These are phyloP conservation scores for Tanytarsus gracilentus DNA, from an alignment of 2,888 invertebrate genomes.

Conservation along the genomic window DNA sequence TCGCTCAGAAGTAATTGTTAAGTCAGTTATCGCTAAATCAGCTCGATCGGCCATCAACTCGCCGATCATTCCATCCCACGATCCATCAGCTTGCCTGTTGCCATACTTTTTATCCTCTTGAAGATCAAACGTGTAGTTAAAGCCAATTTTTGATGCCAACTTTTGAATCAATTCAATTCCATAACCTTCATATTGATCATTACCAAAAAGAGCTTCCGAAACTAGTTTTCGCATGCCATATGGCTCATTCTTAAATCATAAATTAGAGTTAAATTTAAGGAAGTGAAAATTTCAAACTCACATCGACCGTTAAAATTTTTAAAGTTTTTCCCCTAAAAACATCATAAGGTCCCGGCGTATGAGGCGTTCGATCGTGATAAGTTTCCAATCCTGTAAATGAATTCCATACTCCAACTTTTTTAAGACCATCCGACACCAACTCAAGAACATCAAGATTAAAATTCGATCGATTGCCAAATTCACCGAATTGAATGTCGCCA, in stretches of 20 bases:
- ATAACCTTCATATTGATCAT: constrained; percentile 91
- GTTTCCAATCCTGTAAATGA: constrained; percentile 57
- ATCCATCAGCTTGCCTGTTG: constrained; percentile 47
- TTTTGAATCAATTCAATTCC: constrained; percentile 89
- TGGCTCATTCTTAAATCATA: constrained; percentile 75
- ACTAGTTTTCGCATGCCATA: constrained; percentile 92
- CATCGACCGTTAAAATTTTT: not conserved
- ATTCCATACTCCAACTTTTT: constrained; percentile 82
- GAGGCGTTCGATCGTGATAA: not conserved
- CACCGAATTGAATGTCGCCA: constrained; percentile 87
- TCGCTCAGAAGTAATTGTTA: constrained; percentile 94
- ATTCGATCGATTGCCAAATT: constrained; percentile 84
- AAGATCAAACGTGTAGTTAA: constrained; percentile 77
- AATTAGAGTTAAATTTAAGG: not conserved
- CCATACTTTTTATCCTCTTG: constrained; percentile 82
- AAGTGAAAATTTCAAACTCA: not conserved
- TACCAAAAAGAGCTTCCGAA: constrained; percentile 72
- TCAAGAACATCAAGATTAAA: constrained; percentile 89
- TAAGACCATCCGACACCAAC: constrained; percentile 70
- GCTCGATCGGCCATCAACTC: constrained; percentile 82
- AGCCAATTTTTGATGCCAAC: constrained; percentile 77
- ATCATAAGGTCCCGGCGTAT: not conserved
- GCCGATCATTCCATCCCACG: constrained; percentile 85
- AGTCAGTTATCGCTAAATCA: constrained; percentile 91
- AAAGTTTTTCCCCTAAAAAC: not conserved